A percentile compares a stretch with the other conserved stretches of the same genome.
phyloP scores from a whole-genome alignment of 2,113 vertebrate species.

The Machaerirhynchus nigripectus region DNA sequence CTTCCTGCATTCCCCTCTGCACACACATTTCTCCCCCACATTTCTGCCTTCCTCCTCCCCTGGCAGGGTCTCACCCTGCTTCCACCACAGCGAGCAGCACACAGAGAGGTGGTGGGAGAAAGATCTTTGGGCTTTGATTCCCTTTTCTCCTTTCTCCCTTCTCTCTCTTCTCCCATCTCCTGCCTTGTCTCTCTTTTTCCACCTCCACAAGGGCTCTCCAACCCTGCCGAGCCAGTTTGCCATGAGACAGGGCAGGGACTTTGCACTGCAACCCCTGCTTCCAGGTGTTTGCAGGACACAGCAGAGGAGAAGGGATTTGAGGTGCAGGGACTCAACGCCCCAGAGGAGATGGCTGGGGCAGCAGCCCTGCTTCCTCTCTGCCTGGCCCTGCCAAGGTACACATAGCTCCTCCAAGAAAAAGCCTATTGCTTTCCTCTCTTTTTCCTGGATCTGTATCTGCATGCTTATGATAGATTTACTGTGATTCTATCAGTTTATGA shows the following conservation, averaged over 20 bases:
- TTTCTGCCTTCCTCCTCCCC: not conserved
- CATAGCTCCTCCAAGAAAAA: not conserved
- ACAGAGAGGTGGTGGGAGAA: not conserved
- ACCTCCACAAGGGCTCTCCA: not conserved
- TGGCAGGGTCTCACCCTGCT: not conserved
- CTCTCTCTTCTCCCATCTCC: not conserved
- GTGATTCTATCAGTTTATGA: constrained; percentile 38
- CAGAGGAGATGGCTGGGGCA: not conserved
- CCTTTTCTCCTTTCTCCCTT: not conserved
- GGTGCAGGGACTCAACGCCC: not conserved
- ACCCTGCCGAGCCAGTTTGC: fast-evolving
- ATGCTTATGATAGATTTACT: constrained; percentile 37
- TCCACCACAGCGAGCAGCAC: fast-evolving
- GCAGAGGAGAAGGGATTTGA: not conserved
- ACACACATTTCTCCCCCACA: not conserved
- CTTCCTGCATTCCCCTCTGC: not conserved
- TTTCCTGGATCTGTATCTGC: not conserved
- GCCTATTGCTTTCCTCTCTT: not conserved
- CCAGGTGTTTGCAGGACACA: not conserved
- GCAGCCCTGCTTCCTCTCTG: not conserved
- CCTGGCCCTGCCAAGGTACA: not conserved
- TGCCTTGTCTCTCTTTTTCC: not conserved
- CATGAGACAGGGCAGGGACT: not conserved
- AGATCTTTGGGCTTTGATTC: not conserved
- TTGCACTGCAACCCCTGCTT: too few relatives aligned